These are phyloP conservation scores for Falco naumanni DNA, from an alignment of 2,797 vertebrate genomes.

Conservation along the genomic window DNA sequence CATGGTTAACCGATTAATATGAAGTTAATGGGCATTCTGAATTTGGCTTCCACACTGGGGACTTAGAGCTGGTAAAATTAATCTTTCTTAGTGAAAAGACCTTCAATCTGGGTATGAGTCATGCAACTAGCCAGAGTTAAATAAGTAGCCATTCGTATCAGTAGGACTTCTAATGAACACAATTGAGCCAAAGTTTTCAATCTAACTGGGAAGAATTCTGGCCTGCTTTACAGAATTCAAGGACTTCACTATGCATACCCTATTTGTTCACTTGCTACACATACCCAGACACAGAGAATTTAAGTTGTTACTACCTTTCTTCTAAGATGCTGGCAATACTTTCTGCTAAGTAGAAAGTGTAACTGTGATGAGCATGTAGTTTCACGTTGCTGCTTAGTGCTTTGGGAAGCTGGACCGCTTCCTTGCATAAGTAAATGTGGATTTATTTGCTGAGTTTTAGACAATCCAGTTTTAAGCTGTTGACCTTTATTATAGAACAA, in stretches of 20 bases:
- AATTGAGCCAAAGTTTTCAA: not conserved
- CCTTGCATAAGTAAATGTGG: not conserved
- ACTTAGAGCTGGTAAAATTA: not conserved
- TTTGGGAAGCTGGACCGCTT: not conserved
- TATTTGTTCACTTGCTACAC: not conserved
- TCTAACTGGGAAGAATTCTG: not conserved
- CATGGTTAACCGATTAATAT: not conserved
- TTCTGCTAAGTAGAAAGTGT: not conserved
- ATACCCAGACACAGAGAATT: not conserved
- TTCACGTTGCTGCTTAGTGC: not conserved
- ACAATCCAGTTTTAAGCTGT: not conserved
- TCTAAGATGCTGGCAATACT: not conserved
- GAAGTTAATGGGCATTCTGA: not conserved
- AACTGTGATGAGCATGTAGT: not conserved
- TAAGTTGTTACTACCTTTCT: not conserved
- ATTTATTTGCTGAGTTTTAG: not conserved
- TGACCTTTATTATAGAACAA: not conserved
- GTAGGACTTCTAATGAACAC: not conserved
- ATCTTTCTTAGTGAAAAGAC: not conserved
- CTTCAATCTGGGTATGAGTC: not conserved
- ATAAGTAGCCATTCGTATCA: not conserved
- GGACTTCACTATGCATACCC: not conserved
- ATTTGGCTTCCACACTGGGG: not conserved
- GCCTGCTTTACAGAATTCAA: not conserved
- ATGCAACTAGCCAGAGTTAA: not conserved